Conservation (phyloP, 2,797 vertebrate species). For the Hephaestus fuliginosus region DNA sequence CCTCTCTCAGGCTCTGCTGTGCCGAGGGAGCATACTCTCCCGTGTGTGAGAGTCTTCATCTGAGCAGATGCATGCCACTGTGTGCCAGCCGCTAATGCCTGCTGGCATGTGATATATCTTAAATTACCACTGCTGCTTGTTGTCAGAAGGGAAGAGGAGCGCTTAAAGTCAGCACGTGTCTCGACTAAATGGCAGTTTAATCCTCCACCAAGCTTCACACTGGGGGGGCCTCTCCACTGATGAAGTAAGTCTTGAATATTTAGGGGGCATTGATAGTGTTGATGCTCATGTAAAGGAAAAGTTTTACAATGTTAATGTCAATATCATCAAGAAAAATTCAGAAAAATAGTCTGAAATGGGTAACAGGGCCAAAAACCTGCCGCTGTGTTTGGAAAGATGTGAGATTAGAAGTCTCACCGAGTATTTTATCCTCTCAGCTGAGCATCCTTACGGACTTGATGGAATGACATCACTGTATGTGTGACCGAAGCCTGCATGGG, state of each 20-base stretch:
- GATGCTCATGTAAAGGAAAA: background rate
- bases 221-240: background rate
- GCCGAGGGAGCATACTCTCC: slow-evolving; percentile 29
- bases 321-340: no score
- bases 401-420: no score
- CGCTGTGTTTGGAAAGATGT: no score
- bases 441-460: no score
- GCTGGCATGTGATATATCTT: slow-evolving; percentile 51
- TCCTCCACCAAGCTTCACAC: slow-evolving; percentile 6
- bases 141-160: slow-evolving; percentile 42
- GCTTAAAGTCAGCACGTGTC: slow-evolving; percentile 43
- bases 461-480: background rate
- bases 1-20: slow-evolving; percentile 32
- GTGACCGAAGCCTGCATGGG: background rate
- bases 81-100: slow-evolving; percentile 49
- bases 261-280: background rate
- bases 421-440: no score
- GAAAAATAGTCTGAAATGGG: no score
- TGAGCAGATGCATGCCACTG: slow-evolving; percentile 59
- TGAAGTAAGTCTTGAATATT: background rate
- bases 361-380: no score
- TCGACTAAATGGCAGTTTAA: slow-evolving; percentile 48
- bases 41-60: slow-evolving; percentile 38
- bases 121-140: slow-evolving; percentile 53
- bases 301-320: background rate